Evolutionary conservation across 1,140 invertebrate genomes (phyloP), one percentile per base, ranked within the genome.

Genomic region (Teleogryllus occipitalis): DNA sequence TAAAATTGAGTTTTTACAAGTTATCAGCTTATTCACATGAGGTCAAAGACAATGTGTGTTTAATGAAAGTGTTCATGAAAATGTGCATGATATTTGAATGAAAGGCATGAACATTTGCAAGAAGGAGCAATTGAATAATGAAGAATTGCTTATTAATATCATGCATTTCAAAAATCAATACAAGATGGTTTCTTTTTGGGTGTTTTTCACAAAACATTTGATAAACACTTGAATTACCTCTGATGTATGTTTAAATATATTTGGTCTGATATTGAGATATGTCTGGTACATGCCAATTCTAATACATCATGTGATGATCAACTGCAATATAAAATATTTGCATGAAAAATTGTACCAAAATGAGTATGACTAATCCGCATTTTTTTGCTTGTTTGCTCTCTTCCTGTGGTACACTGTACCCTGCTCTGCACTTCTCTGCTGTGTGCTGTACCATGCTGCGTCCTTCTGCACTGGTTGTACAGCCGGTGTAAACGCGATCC

Each of bases 401-500:
- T 18, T 65, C 54, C 54, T 65, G 7, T 65, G 54, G 54, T 65
- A 14, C 54, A 65, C 54, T 65, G 54, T 65, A 65, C 10, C 18
- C 54, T 65, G 18, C 54, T 65, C 54, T 65, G 54, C 54, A 65
- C 54, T 65, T 10, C 54, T 65, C 54, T 18, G 18, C 54, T 65
- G 54, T 65, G 54, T 65, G 54, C 54, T 65, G 54, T 65, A 65
- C 54, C 54, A 65, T 65, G 54, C 54, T 65, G 54, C 18, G 54
- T 18, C 54, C 54, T 65, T 65, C 54, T 65, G 10, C 18, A 18
- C 10, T 65, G 54, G 18, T 14, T 65, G 54, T 65, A 14, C 54
- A 97, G 94, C 83, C 94, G 95, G 7, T 98, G 97, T 84, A 92
- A 93, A 76, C 89, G 93, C 79, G 87, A 89, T 14, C 88, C 89